Conservation (phyloP, 23 tunicate genomes). For the Styela clava region DNA sequence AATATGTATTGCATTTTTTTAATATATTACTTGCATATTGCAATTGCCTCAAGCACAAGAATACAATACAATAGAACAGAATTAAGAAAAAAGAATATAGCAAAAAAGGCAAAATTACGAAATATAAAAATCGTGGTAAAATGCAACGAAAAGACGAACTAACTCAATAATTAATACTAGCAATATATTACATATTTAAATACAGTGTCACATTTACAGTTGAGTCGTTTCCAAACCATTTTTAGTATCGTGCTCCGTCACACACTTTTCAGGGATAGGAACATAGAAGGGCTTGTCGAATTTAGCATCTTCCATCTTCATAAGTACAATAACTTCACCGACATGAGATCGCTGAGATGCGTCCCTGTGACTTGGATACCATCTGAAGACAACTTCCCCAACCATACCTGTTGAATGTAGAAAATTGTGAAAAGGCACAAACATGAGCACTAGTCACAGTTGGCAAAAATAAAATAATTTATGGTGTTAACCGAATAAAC, state of each 20-base stretch:
- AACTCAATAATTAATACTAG: no score
- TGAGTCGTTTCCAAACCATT: constrained; percentile 5
- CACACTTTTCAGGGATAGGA: constrained; percentile 28
- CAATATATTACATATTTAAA: no score
- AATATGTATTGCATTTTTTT: neutral
- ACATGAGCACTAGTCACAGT: no score
- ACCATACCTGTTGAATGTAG: constrained; percentile 11
- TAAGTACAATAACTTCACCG: constrained; percentile 17
- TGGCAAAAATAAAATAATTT: no score
- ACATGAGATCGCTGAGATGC: constrained; percentile 12
- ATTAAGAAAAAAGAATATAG: neutral
- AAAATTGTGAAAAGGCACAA: no score
- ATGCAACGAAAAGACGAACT: neutral
- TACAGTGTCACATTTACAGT: constrained; percentile 1
- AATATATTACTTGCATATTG: neutral
- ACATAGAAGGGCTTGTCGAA: constrained; percentile 11
- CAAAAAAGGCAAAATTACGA: neutral
- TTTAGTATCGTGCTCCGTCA: neutral
- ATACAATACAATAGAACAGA: neutral
- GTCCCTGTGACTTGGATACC: constrained; percentile 30
- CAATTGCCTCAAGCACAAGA: neutral
- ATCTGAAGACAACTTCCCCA: constrained; percentile 19
- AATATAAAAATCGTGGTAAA: neutral
- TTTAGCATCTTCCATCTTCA: constrained; percentile 1
- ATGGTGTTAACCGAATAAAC: no score